Evolutionary conservation across 2,797 vertebrate genomes (phyloP), one percentile per base, ranked within the genome.

Genomic region (Gallirallus australis): DNA sequence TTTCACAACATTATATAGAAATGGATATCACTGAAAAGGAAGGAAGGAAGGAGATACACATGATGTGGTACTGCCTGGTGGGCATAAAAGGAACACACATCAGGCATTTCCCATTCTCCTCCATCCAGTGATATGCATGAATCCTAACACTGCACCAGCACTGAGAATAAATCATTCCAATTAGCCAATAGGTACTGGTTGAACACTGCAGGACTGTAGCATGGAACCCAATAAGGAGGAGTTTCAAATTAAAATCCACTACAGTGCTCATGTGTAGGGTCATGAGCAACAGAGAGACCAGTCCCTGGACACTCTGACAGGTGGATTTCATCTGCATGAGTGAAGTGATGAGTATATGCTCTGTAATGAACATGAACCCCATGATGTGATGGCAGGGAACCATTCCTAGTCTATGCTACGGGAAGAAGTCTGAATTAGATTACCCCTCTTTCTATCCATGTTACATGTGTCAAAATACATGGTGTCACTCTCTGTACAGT

Each of bases 231-330:
- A 30, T 33, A 82, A 79, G 35, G 61, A 92, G 84, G 63, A 90
- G 17, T 56, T 71, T 83, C 31, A 71, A 93, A 88, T 63, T 86
- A 82, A 97, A 95, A 94, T 95, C 92, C 89, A 92, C 89, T 59
- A 77, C 33, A 3, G 39, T 83, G 92, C 91, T 96, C 94, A 96
- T 82, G 71, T 19, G 20, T 48, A 40, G 0, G 2, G 45, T 77
- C 95, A 97, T 94, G 92, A 96, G 90, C 92, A 92, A 95, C 45
- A 95, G 92, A 94, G 88, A 90, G 52, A 93, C 40, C 86, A 60
- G 59, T 33, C 54, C 31, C 28, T 63, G 56, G 53, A 72, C 40
- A 0, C 89, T 94, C 86, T 90, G 73, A 73, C 12, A 31, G 7
- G 81, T 93, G 89, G 92, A 96, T 97, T 95, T 97, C 68, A 91